Base-by-base conservation (phyloP, 2,113 vertebrate species). In the Anhinga anhinga region DNA sequence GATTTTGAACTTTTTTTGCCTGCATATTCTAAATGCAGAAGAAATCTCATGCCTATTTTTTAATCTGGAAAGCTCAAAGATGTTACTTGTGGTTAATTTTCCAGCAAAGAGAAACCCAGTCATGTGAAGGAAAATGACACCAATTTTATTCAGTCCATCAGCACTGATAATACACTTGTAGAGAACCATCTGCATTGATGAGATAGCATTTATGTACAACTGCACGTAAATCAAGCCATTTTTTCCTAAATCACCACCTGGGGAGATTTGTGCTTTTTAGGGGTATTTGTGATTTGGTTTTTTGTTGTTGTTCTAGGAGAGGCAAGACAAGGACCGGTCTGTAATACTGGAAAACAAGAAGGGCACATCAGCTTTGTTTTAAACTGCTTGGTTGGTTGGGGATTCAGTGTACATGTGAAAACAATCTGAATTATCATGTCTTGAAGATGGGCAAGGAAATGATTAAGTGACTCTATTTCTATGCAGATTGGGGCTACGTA, bases 401-500 rank as follows among this genome's bases (percentile, higher is more conserved):
- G 56, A 67, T 79, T 94, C n/a, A 21, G 58, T 4, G 8, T 62
- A 15, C 29, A 26, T 44, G 32, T 49, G 65, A 61, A 88, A 91
- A 65, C 56, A 87, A 53, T 53, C 82, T 61, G 81, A 94, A 34
- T 84, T 52, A 84, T 56, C 32, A 4, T 42, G 34, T 80, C 86
- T 66, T 70, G 66, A 59, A 94, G 91, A 86, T 73, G 73, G 86
- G 93, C 40, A 76, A 87, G 84, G 67, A 86, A 82, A 65, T 90
- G 91, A 93, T 87, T 23, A 95, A 95, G 66, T 92, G 93, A 71
- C 69, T 95, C 83, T 86, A 94, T 97, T 96, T 97, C 89, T 93
- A 82, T 96, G 94, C 91, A 97, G 94, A 94, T 84, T 63, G 21
- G 66, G 56, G 70, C 66, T 77, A 29, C 0, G 11, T 82, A 96